A percentile compares a stretch with the other conserved stretches of the same genome.
These are phyloP conservation scores for Salvelinus namaycush DNA, from an alignment of 2,113 vertebrate species.

Conservation along the genomic window DNA sequence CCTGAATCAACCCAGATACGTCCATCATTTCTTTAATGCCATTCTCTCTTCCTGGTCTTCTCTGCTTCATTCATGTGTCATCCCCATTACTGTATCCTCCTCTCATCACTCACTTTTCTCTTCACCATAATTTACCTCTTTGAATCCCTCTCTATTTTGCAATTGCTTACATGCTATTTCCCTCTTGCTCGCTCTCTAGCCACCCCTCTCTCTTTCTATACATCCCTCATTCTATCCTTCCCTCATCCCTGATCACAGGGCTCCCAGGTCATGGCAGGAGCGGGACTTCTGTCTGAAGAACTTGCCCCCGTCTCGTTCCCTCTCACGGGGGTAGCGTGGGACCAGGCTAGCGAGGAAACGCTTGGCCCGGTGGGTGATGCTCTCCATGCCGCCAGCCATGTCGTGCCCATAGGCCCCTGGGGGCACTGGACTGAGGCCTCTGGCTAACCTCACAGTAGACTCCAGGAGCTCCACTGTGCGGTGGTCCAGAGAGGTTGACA, in stretches of 20 bases:
- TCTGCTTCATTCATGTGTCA: conserved; percentile 6
- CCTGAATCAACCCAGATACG: conserved; percentile 19
- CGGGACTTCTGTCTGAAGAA: conserved; percentile 89
- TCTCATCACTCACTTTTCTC: conserved; percentile 16
- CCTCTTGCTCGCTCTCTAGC: background rate
- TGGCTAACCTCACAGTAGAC: conserved; percentile 80
- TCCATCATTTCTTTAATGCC: conserved; percentile 18
- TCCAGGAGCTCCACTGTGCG: conserved; percentile 86
- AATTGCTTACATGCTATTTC: too few species aligned
- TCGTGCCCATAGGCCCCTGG: conserved; percentile 70
- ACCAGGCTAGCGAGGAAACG: conserved; percentile 86
- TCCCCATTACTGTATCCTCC: conserved; percentile 24
- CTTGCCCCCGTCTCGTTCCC: conserved; percentile 72
- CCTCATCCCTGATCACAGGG: conserved; percentile 65
- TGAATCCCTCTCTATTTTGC: too few species aligned
- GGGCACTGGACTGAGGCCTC: conserved; percentile 73
- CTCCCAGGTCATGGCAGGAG: conserved; percentile 89
- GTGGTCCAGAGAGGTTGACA: conserved; percentile 87
- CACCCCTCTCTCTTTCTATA: background rate
- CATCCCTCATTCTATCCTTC: background rate
- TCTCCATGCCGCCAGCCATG: conserved; percentile 74
- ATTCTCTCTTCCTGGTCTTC: conserved; percentile 13
- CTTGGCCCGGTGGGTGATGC: conserved; percentile 85
- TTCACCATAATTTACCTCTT: conserved; percentile 3
- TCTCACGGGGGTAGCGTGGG: conserved; percentile 73